Conservation (phyloP, 1,140 invertebrate species). For the Aphelenchoides avenae region DNA sequence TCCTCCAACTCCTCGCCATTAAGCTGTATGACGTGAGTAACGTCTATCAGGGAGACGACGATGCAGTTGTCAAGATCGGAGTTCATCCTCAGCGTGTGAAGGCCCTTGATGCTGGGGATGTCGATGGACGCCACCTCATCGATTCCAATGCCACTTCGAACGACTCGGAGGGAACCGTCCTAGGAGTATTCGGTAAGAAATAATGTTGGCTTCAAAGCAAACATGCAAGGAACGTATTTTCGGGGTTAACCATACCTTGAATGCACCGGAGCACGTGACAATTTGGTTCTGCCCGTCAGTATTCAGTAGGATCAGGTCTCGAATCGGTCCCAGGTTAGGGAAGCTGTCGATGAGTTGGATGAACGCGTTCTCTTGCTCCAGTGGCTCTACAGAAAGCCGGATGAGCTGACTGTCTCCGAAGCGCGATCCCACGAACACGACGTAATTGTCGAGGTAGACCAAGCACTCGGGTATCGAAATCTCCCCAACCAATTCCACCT, state of each 20-base stretch:
- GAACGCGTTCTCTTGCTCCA: constrained; percentile 77
- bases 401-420: constrained; percentile 93
- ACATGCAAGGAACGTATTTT: too few species aligned
- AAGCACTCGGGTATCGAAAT: constrained; percentile 95
- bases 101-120: constrained; percentile 84
- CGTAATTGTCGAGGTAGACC: constrained; percentile 95
- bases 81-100: constrained; percentile 45
- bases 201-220: too few species aligned
- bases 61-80: constrained; percentile 46
- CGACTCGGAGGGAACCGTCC: constrained; percentile 91
- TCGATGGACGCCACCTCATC: constrained; percentile 96
- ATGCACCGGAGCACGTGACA: constrained; percentile 85
- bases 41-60: constrained; percentile 48
- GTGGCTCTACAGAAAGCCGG: constrained; percentile 77
- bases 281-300: constrained; percentile 92
- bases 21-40: constrained; percentile 70
- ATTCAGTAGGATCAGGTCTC: constrained; percentile 92
- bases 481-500: constrained; percentile 66
- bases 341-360: constrained; percentile 91
- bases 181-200: constrained; percentile 73
- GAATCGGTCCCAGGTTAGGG: constrained; percentile 91
- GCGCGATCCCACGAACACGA: constrained; percentile 91
- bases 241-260: constrained; percentile 60
- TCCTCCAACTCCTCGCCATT: constrained; percentile 94
- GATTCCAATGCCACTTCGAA: constrained; percentile 93